These are phyloP conservation scores for Carettochelys insculpta DNA, from an alignment of 2,113 vertebrate species.

Conservation along the genomic window DNA sequence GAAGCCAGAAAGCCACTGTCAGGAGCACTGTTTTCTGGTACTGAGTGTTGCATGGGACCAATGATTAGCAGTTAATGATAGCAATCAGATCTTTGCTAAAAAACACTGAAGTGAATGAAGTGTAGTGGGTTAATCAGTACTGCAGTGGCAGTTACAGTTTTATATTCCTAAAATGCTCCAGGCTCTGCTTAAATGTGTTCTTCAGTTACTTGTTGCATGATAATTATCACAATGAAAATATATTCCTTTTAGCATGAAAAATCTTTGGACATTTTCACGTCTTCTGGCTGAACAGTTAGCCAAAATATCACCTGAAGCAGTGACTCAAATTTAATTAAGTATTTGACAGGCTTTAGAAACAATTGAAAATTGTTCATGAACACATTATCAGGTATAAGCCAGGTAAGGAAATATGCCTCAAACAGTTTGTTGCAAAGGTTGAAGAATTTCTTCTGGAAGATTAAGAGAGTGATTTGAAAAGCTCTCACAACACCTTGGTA, in stretches of 20 bases:
- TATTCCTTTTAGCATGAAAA: slow-evolving; percentile 1
- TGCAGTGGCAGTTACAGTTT: neutral
- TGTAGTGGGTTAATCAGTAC: slow-evolving; percentile 18
- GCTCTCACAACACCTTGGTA: neutral
- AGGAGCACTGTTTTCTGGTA: slow-evolving; percentile 7
- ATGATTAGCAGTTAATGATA: neutral
- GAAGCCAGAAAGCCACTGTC: slow-evolving; percentile 23
- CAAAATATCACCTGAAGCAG: slow-evolving; percentile 40
- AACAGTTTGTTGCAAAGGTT: neutral
- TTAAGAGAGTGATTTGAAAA: slow-evolving; percentile 17
- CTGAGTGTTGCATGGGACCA: slow-evolving; percentile 6
- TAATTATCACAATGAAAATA: slow-evolving; percentile 19
- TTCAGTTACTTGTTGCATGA: neutral
- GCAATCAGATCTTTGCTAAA: neutral
- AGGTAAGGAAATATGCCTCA: slow-evolving; percentile 10
- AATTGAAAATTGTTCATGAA: slow-evolving; percentile 31
- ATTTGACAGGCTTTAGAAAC: slow-evolving; percentile 35
- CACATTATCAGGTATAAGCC: slow-evolving; percentile 19
- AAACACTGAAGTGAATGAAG: neutral
- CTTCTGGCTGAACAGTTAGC: slow-evolving; percentile 31
- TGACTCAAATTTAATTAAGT: slow-evolving; percentile 25
- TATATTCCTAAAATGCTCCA: neutral
- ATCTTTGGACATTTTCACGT: neutral
- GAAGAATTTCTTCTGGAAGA: slow-evolving; percentile 22
- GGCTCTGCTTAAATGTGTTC: neutral